Conservation (phyloP, 2,113 vertebrate genomes). For the Poecilia latipinna region DNA sequence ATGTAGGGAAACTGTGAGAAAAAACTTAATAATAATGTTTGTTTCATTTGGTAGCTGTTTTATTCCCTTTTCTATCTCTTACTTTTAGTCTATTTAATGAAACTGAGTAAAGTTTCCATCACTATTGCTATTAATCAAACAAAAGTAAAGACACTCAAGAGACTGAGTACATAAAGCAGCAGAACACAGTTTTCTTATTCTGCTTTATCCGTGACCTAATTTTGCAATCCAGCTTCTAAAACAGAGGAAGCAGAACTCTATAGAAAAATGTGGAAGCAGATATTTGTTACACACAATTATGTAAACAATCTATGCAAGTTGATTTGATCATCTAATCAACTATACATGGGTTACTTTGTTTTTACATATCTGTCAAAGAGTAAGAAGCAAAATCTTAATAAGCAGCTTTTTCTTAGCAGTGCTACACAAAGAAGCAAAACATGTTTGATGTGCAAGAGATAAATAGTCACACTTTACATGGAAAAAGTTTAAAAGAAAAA, state of each 20-base stretch:
- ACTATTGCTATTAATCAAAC: background rate
- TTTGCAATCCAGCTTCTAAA: conserved; percentile 18
- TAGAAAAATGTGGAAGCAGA: conserved; percentile 39
- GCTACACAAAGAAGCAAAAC: no score
- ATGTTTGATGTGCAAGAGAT: no score
- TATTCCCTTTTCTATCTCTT: background rate
- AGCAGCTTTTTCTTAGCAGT: no score
- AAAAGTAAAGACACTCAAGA: background rate
- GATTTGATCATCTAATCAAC: no score
- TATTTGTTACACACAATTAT: background rate
- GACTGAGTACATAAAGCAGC: background rate
- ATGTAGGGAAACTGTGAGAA: background rate
- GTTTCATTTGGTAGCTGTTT: background rate
- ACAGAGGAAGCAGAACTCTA: conserved; percentile 48
- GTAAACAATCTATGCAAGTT: no score
- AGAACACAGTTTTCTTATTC: background rate
- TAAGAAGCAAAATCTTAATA: no score
- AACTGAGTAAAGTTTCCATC: background rate
- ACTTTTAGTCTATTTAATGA: background rate
- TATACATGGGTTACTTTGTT: no score
- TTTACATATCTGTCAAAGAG: no score
- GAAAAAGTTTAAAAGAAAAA: no score
- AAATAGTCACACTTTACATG: no score
- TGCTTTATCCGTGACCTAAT: conserved; percentile 23
- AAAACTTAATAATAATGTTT: background rate